These are phyloP conservation scores for Venustaconcha ellipsiformis DNA, from an alignment of 1,140 invertebrate genomes.

Conservation along the genomic window DNA sequence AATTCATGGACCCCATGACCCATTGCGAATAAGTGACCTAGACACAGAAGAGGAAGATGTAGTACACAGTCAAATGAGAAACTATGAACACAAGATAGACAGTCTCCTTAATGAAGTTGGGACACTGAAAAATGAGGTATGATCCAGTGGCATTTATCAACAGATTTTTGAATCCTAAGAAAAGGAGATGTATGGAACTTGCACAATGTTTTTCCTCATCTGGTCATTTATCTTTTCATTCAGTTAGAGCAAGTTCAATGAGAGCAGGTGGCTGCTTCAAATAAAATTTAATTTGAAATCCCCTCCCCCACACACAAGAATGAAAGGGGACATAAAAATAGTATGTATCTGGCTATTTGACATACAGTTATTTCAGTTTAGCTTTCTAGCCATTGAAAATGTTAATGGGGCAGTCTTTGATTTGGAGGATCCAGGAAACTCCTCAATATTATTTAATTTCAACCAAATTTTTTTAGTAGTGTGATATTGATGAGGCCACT, in stretches of 20 bases:
- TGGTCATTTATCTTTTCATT: neutral
- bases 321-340: neutral
- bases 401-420: no score
- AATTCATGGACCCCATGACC: constrained; percentile 34
- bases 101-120: constrained; percentile 66
- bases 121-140: constrained; percentile 65
- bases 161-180: neutral
- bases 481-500: no score
- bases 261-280: neutral
- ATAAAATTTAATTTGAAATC: neutral
- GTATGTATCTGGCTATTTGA: no score
- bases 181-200: no score
- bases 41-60: constrained; percentile 65
- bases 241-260: neutral
- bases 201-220: neutral
- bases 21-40: constrained; percentile 47
- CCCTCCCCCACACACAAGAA: no score
- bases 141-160: neutral
- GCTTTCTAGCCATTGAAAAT: no score
- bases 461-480: no score
- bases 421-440: no score
- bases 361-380: no score
- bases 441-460: no score
- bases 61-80: constrained; percentile 53
- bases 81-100: constrained; percentile 67